Base-by-base conservation (phyloP, 2,888 invertebrate genomes). In the Drosophila subquinaria region DNA sequence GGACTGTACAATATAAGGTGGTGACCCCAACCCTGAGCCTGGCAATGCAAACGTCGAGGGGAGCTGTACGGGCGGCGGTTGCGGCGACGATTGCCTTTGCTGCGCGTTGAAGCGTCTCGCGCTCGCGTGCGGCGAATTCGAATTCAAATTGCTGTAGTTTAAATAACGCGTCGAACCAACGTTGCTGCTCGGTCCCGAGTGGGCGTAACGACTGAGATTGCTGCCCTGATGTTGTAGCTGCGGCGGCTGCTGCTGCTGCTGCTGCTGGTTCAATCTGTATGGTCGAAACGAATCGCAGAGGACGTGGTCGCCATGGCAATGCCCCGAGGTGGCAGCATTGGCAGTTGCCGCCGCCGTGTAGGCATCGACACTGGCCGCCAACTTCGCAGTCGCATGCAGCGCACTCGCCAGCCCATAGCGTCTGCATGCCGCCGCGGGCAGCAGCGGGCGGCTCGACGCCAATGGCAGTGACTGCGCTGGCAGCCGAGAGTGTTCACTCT, bases 241-340 rank as follows among this genome's bases (percentile, higher is more conserved):
- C n/a, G n/a, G n/a, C n/a, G n/a, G n/a, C n/a, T 23, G 23, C n/a
- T 48, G 36, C 13, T 45, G 62, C 40, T 61, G 65, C 13, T 75
- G 70, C 11, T 56, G 57, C 1, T 77, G 51, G 60, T 76, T 79
- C 65, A 89, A 87, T 69, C 92, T 90, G 65, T 89, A 50, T 52
- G 92, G 92, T 5, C 92, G 92, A 83, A 92, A 92, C 78, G 92
- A 91, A 79, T 92, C 92, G 69, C 92, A 92, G 56, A 88, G 89
- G 76, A 90, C 92, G 76, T 90, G 91, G 69, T 92, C 92, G 66
- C 67, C 60, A 50, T 66, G 73, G 81, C 76, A 80, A 62, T 81
- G 70, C 35, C 47, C 42, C 51, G 13, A n/a, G 11, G 55, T 56
- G 6, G 71, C 55, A 10, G 76, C 69, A 17, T 79, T 45, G 23